Base-by-base conservation (phyloP, 1,140 invertebrate species). In the Macrocentrus cingulum region DNA sequence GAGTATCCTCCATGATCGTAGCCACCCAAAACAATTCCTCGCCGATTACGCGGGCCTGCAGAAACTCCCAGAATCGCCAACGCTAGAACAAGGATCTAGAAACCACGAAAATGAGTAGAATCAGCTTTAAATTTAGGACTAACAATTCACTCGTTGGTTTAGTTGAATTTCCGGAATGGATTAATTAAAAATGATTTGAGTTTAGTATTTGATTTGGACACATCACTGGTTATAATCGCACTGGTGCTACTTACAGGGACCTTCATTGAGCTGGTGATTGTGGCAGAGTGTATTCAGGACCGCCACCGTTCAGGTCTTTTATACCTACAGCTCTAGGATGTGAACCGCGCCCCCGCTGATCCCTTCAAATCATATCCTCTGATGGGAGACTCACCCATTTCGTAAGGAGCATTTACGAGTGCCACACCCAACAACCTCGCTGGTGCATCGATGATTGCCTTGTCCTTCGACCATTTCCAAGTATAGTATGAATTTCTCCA, bases 361-460 rank as follows among this genome's bases (percentile, higher is more conserved):
- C 76, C 77, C 76, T 80, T 79, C 75, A 72, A 78, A 74, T 77
- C 71, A 77, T 76, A 76, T 74, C 74, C 71, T 68, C 50, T 69
- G 74, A 75, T 74, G 75, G 69, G 64, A 68, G 68, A 32, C 54
- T 70, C 64, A 69, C 59, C 65, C 74, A 76, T 80, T 79, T 75
- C 75, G 71, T 69, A 77, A 79, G 77, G 77, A 78, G 74, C 71
- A n/a, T n/a, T 78, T 70, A 73, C 55, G 54, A 68, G 49, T 61
- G 73, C 63, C 71, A 77, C 74, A 75, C 76, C 74, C 70, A 72
- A 37, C 9, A 41, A n/a, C 66, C 70, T n/a, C n/a, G n/a, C n/a
- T 65, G 64, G 59, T 41, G 51, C 62, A 51, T 44, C 41, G 45
- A 59, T 29, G 32, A 20, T 54, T 32, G 36, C 11, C 11, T 20